Evolutionary conservation across 2,888 invertebrate species (phyloP), one percentile per base, ranked within the genome.

Genomic region (Eupelmus urozonus): DNA sequence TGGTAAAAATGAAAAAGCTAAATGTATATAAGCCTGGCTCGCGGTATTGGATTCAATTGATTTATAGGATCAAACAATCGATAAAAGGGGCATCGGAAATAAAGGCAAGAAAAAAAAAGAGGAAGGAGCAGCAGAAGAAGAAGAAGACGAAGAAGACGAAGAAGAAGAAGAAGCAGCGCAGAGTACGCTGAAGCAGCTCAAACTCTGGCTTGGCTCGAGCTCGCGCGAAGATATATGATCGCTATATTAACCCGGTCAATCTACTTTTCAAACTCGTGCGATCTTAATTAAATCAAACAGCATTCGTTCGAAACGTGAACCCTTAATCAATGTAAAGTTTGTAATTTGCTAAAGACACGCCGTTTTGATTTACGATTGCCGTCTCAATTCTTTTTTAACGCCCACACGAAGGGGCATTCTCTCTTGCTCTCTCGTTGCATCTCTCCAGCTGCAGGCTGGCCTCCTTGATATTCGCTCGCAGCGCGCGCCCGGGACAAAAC

Each of bases 231-330:
- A 78, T 78, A 74, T 78, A 78, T 74, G 74, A 78, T 74, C 53
- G 59, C 74, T 78, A 74, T 74, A 78, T 74, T 78, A 74, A 78
- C 65, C 70, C 53, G 70, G 78, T 75, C 74, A 78, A 78, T 75
- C 78, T 65, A 70, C 71, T 79, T 75, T 79, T 79, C 42, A 75
- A 72, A 76, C 67, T 76, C 79, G 67, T 79, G 55, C 79, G 79
- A 79, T 79, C 79, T 79, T 79, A 79, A 79, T 79, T 79, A 76
- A 79, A 79, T 79, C 79, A 79, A 76, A 76, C 55, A 67, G 57
- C 71, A 27, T 57, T 79, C 55, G 18, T 25, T 13, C 60, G 13
- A 42, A 62, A 20, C 59, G 34, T 49, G 65, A 79, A 72, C 75
- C 72, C 63, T 72, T 76, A 79, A 79, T 79, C 76, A 79, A 76